These are phyloP conservation scores for Fopius arisanus DNA, from an alignment of 1,140 invertebrate genomes.

Conservation along the genomic window DNA sequence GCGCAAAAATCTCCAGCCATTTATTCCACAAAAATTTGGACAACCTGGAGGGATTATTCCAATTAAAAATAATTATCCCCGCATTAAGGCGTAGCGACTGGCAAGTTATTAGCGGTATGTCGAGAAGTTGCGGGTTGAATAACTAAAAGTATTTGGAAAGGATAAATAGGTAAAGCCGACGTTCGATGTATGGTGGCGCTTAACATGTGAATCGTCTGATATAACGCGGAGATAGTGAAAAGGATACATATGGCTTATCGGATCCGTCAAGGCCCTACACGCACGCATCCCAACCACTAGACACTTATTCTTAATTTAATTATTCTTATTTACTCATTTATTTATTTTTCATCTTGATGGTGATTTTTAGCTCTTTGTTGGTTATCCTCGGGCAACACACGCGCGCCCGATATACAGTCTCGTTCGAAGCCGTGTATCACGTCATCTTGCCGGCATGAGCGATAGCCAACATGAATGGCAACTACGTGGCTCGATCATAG, in stretches of 20 bases:
- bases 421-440: neutral
- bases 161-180: slow-evolving; percentile 12
- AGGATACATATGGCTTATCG: slow-evolving; percentile 3
- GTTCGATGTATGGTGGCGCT: slow-evolving; percentile 8
- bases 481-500: slow-evolving; percentile 6
- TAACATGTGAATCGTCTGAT: slow-evolving; percentile 13
- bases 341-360: neutral
- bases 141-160: slow-evolving; percentile 4
- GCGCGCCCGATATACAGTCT: neutral
- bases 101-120: slow-evolving; percentile 3
- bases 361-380: neutral
- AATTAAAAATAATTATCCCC: slow-evolving; percentile 16
- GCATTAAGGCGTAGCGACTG: neutral
- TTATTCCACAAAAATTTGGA: neutral
- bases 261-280: neutral
- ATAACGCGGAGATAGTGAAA: neutral
- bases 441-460: slow-evolving; percentile 2
- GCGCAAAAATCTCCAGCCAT: neutral
- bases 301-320: neutral
- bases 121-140: neutral
- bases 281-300: neutral
- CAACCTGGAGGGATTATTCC: neutral
- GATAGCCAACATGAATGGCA: slow-evolving; percentile 14
- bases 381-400: neutral
- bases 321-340: neutral